Conservation (phyloP, 2,888 invertebrate species). For the Erebia aethiops region DNA sequence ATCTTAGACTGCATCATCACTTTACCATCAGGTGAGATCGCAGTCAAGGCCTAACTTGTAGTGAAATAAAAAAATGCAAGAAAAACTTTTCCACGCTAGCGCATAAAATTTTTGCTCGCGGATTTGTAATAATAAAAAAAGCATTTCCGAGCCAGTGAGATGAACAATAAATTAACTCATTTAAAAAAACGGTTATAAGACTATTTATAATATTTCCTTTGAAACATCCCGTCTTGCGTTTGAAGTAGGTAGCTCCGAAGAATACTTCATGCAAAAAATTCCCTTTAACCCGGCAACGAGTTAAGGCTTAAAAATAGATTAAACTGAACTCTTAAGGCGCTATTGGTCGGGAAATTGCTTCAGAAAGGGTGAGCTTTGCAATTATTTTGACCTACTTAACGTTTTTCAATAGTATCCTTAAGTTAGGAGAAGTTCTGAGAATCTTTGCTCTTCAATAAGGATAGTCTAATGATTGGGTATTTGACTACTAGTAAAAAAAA, state of each 20-base stretch:
- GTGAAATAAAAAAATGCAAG: too few relatives aligned
- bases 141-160: too few relatives aligned
- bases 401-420: slow-evolving; percentile 7
- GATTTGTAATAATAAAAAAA: too few relatives aligned
- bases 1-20: too few relatives aligned
- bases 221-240: slow-evolving; percentile 45
- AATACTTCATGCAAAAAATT: slow-evolving; percentile 47
- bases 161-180: too few relatives aligned
- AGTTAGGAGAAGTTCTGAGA: background rate
- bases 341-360: slow-evolving; percentile 27
- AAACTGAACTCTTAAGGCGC: slow-evolving; percentile 41
- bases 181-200: slow-evolving; percentile 1
- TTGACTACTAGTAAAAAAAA: too few relatives aligned
- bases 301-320: slow-evolving; percentile 58
- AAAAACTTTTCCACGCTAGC: too few relatives aligned
- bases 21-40: too few relatives aligned
- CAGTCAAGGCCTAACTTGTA: too few relatives aligned
- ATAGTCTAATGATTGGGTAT: background rate
- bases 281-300: slow-evolving; percentile 51
- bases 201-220: slow-evolving; percentile 50
- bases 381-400: slow-evolving; percentile 13
- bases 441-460: slow-evolving; percentile 1
- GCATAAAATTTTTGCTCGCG: too few relatives aligned
- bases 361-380: slow-evolving; percentile 14
- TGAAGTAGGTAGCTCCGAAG: slow-evolving; percentile 46